Conservation (phyloP, 2,888 invertebrate genomes). For the Polymixis flavicincta region DNA sequence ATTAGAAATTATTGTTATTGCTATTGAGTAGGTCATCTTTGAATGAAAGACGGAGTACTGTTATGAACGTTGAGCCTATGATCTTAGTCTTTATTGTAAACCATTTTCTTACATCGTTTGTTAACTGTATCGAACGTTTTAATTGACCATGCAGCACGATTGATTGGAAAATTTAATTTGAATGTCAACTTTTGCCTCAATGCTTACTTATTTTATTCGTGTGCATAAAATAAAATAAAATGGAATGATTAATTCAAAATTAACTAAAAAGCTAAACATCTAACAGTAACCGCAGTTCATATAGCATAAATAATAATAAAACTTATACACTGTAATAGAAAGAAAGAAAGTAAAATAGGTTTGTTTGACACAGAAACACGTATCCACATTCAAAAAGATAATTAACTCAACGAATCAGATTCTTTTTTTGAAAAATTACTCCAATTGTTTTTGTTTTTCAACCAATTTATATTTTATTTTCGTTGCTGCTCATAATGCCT, state of each 20-base stretch:
- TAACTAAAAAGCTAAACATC: not conserved
- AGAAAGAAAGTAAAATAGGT: not conserved
- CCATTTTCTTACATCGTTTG: conserved; percentile 1
- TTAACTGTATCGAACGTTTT: conserved; percentile 1
- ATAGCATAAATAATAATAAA: not conserved
- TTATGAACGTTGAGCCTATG: not conserved
- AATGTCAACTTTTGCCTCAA: not conserved
- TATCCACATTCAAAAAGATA: too few relatives aligned
- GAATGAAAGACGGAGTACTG: conserved; percentile 20
- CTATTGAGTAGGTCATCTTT: conserved; percentile 11
- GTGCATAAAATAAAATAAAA: too few relatives aligned
- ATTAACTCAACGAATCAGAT: too few relatives aligned
- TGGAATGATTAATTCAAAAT: not conserved
- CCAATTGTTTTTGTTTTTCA: too few relatives aligned
- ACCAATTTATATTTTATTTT: too few relatives aligned
- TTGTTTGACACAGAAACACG: too few relatives aligned
- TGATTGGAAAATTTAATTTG: not conserved
- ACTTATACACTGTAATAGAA: not conserved
- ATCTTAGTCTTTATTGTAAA: conserved; percentile 1
- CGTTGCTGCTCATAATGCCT: too few relatives aligned
- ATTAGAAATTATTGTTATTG: conserved; percentile 26
- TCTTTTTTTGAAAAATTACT: too few relatives aligned
- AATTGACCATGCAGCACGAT: not conserved
- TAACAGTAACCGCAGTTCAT: not conserved
- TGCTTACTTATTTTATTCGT: too few relatives aligned